phyloP scores from a whole-genome alignment of 2,888 invertebrate genomes.

The Caenorhabditis afra region DNA sequence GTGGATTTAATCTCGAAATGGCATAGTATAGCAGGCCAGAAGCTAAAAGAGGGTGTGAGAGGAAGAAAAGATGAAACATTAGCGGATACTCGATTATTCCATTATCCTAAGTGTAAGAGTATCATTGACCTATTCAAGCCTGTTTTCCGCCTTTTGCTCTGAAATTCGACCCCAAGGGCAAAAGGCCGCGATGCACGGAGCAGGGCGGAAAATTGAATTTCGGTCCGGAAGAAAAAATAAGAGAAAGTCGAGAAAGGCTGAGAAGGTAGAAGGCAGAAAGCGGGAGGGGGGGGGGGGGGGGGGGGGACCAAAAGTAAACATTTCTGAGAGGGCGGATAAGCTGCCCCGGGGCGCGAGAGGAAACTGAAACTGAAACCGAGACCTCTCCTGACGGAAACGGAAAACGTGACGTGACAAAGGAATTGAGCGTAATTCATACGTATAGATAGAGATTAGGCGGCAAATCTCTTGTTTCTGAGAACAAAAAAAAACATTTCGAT shows the following conservation, averaged over 20 bases:
- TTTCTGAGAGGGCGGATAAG: conserved; percentile 51
- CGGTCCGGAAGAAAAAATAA: neutral
- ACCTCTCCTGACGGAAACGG: conserved; percentile 13
- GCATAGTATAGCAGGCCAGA: neutral
- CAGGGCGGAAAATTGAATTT: conserved; percentile 47
- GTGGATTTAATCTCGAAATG: conserved; percentile 53
- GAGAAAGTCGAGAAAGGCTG: conserved; percentile 53
- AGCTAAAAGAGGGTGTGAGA: too few relatives aligned
- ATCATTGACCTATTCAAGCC: conserved; percentile 10
- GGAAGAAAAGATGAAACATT: conserved; percentile 26
- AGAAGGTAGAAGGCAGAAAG: conserved; percentile 33
- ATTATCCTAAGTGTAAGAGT: conserved; percentile 21
- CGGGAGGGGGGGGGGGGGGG: too few relatives aligned
- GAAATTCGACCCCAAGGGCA: conserved; percentile 44
- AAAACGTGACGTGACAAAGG: neutral
- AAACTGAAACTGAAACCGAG: conserved; percentile 47
- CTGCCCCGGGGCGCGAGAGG: conserved; percentile 2
- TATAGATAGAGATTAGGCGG: neutral
- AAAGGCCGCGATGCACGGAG: neutral
- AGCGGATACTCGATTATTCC: conserved; percentile 20
- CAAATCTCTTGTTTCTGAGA: conserved; percentile 15
- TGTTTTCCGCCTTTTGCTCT: conserved; percentile 29
- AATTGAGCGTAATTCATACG: neutral
- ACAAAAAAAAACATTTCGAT: neutral
- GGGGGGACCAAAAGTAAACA: conserved; percentile 54